Base-by-base conservation (phyloP, 2,797 vertebrate genomes). In the Helostoma temminkii region DNA sequence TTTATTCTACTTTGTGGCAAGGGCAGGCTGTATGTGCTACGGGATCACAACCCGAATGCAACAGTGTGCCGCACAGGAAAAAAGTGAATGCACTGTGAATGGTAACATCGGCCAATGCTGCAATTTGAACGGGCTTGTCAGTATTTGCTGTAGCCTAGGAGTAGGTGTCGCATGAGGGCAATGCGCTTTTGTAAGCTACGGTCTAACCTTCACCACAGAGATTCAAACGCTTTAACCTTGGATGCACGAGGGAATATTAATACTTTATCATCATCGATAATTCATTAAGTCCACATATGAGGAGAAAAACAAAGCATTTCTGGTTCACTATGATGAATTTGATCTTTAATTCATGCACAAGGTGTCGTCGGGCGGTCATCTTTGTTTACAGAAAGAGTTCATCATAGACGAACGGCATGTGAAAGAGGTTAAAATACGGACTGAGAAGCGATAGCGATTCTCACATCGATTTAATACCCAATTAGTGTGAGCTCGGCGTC, bases 131-230 rank as follows among this genome's bases (percentile, higher is more conserved):
- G 88, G 74, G 80, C 84, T 83, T 84, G 83, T 88, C 89, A 82
- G 90, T 76, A 22, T 87, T 74, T 72, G 85, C 89, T 57, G 87
- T 89, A 90, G 88, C 84, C 83, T 77, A 89, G 90, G 91, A 91
- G 89, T 87, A 86, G 88, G 91, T 92, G 92, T 93, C 92, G 92
- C 92, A 92, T 88, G 90, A 86, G 92, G 92, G 91, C 92, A 91
- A 91, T 93, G 91, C 91, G 91, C 91, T 91, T 92, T 90, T 89
- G 87, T 86, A 64, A 78, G 85, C 86, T 71, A 36, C 78, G 71
- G 78, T 89, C 86, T 92, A 93, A 93, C 92, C 92, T 93, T 93
- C 91, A 92, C 61, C 85, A 72, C 55, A 24, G 76, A 85, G 78
- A 91, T 84, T 53, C 85, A 89, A 86, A 90, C 83, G 91, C 73